Percentiles rank a stretch among this genome's conserved stretches.
These are phyloP conservation scores for Gasterosteus aculeatus DNA, from an alignment of 2,113 vertebrate genomes.

Conservation along the genomic window DNA sequence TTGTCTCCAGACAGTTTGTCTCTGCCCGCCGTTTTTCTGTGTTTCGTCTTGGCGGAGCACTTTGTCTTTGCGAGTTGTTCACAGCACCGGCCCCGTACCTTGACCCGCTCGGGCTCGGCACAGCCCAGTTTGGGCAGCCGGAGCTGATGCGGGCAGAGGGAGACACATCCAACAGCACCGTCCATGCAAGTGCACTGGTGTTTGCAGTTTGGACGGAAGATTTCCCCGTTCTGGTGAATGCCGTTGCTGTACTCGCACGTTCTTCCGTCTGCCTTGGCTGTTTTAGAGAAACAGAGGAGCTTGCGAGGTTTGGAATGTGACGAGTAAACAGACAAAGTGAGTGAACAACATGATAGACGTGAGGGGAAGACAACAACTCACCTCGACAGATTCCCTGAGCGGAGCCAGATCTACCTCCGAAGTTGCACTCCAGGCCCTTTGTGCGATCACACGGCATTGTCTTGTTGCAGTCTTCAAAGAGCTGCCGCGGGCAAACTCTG, in stretches of 20 bases:
- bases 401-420: slow-evolving; percentile 86
- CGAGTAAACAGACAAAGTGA: neutral
- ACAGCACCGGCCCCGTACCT: slow-evolving; percentile 89
- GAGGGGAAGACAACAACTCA: slow-evolving; percentile 44
- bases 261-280: slow-evolving; percentile 92
- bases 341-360: neutral
- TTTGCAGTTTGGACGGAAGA: slow-evolving; percentile 95
- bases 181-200: slow-evolving; percentile 97
- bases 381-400: slow-evolving; percentile 93
- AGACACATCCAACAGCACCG: slow-evolving; percentile 91
- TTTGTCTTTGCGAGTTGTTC: slow-evolving; percentile 83
- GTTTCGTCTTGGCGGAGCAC: slow-evolving; percentile 25
- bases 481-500: slow-evolving; percentile 90
- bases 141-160: slow-evolving; percentile 90
- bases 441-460: slow-evolving; percentile 89
- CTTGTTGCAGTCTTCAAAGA: slow-evolving; percentile 94
- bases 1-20: slow-evolving; percentile 80
- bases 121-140: slow-evolving; percentile 88
- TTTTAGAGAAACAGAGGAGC: slow-evolving; percentile 32
- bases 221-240: slow-evolving; percentile 96
- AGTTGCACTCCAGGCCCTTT: slow-evolving; percentile 96
- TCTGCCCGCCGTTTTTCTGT: slow-evolving; percentile 55
- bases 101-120: slow-evolving; percentile 86
- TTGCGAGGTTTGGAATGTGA: neutral
- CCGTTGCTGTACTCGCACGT: slow-evolving; percentile 94